Conservation (phyloP, 1,140 invertebrate genomes). For the Pogonognathellus flavescens region DNA sequence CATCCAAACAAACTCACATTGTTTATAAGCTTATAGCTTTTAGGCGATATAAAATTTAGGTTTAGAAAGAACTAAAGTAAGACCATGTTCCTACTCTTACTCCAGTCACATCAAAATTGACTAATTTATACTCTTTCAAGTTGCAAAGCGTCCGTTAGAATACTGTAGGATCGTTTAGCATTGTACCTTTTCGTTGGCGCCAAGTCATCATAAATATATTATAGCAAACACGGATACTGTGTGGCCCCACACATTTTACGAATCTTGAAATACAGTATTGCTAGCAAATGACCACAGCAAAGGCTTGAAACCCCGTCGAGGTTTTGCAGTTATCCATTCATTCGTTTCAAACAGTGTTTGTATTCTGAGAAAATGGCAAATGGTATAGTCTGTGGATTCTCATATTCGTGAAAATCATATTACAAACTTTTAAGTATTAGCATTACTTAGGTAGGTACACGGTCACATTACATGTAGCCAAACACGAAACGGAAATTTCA, state of each 20-base stretch:
- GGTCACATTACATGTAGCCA: background rate
- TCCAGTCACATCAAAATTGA: no score
- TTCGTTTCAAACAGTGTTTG: background rate
- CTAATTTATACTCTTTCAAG: slow-evolving; percentile 7
- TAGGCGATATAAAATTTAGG: no score
- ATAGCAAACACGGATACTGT: background rate
- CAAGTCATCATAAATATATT: slow-evolving; percentile 31
- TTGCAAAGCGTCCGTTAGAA: background rate
- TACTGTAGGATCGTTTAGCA: background rate
- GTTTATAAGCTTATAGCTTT: no score
- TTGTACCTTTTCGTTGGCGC: slow-evolving; percentile 10
- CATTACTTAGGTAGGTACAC: background rate
- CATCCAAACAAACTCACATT: no score
- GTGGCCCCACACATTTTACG: slow-evolving; percentile 16
- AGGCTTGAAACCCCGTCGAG: slow-evolving; percentile 20
- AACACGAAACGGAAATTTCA: background rate
- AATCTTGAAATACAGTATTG: slow-evolving; percentile 23
- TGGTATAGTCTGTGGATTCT: background rate
- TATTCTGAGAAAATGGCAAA: slow-evolving; percentile 41
- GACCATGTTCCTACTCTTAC: no score
- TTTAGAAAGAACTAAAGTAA: no score
- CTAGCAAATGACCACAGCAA: slow-evolving; percentile 11
- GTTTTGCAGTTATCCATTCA: slow-evolving; percentile 23
- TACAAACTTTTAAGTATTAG: background rate
- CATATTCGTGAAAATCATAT: no score